phyloP scores from a whole-genome alignment of 2,797 vertebrate genomes.

The Rhinatrema bivittatum region DNA sequence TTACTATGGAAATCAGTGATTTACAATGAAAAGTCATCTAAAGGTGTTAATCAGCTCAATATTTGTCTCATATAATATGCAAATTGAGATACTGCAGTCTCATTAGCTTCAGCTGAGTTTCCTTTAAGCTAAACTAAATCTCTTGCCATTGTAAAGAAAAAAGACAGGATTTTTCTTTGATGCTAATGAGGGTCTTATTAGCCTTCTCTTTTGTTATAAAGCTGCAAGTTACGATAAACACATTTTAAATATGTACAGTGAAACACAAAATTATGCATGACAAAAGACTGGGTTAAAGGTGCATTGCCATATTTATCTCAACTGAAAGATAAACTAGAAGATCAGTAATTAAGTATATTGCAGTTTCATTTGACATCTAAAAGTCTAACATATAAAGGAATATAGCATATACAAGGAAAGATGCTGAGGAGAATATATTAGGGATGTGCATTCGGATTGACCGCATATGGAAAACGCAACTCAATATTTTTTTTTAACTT shows the following conservation, averaged over 20 bases:
- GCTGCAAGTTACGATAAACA: constrained; percentile 17
- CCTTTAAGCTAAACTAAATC: constrained; percentile 52
- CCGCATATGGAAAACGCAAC: no score
- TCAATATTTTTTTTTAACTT: no score
- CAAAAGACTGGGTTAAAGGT: no score
- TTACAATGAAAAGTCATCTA: constrained; percentile 43
- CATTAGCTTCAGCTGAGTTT: constrained; percentile 50
- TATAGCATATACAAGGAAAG: no score
- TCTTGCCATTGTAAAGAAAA: constrained; percentile 20
- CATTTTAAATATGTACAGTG: constrained; percentile 8
- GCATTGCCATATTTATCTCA: no score
- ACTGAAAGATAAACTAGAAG: no score
- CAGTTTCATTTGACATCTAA: no score
- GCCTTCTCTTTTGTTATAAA: constrained; percentile 24
- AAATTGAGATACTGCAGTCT: constrained; percentile 52
- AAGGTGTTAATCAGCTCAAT: constrained; percentile 62
- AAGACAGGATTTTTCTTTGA: constrained; percentile 28
- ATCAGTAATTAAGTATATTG: no score
- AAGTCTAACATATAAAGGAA: no score
- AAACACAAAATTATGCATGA: background rate
- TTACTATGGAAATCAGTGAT: constrained; percentile 25
- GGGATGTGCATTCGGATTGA: no score
- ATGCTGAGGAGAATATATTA: no score
- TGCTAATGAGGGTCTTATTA: constrained; percentile 34
- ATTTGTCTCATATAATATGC: constrained; percentile 67